Base-by-base conservation (phyloP, 2,888 invertebrate species). In the Piscicola geometra region DNA sequence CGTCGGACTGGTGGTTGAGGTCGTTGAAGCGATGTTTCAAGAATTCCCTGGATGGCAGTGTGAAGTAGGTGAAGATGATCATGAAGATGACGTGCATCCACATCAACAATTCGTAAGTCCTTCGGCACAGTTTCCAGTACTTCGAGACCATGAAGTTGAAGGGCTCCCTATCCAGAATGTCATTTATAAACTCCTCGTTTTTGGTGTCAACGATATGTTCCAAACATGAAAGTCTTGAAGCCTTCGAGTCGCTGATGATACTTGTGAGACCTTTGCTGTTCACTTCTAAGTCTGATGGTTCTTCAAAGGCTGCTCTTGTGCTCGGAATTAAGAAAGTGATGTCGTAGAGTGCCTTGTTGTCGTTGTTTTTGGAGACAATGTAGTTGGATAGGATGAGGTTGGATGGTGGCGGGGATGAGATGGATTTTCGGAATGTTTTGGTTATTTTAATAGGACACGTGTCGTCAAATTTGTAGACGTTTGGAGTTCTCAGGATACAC, bases 21-120 rank as follows among this genome's bases (percentile, higher is more conserved):
- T 0, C 1, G n/a, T 73, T 32, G 35, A 76, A 76, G 35, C 76
- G 76, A 33, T 47, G 56, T 28, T 71, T 21, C 18, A 76, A 32
- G 52, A 60, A 77, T 35, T 36, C 47, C 12, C 25, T 41, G 0
- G 66, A 52, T 1, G 77, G 77, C 36, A 77, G 76, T 35, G 60
- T 71, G 67, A 75, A 77, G 35, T 75, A 75, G 12, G 77, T 77
- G 56, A 77, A 77, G 50, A 76, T 52, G 3, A 77, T 47, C 77
- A 77, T 77, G 32, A 66, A 75, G 3, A 71, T 21, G 5, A 71
- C 77, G 56, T 77, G 77, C 9, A 77, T 66, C 77, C 77, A 77
- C 77, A 77, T 77, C 35, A 77, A 35, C 0, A 70, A 71, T 30
- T 77, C 77, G 41, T 64, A 77, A 0, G 32, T 60, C 0, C 71